Evolutionary conservation across 2,797 vertebrate species (phyloP), one percentile per base, ranked within the genome.

Genomic region (Sebastes hubbsi): DNA sequence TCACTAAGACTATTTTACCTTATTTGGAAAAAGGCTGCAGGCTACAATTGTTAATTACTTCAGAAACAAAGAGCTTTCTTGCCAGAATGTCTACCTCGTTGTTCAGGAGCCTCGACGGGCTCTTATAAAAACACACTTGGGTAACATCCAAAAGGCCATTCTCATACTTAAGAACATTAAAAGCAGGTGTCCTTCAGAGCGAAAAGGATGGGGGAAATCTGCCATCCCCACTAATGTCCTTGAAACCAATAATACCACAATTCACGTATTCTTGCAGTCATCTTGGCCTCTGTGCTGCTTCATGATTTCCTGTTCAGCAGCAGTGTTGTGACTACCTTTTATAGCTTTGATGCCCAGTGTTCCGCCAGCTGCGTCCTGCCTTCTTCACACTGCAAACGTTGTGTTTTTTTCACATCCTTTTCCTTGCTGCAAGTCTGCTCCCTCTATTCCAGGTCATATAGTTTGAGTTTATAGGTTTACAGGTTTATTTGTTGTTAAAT

Each of bases 301-400:
- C 18, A 22, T 29, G 54, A 63, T 80, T 77, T 84, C 75, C 85
- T 80, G 71, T 82, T 64, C 9, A 55, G 67, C 62, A 58, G 63
- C 71, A 42, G 42, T 30, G 46, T 9, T 22, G 55, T 42, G 7
- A 27, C 36, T 58, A 34, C 16, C 52, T 58, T 72, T 62, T 38
- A 38, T 3, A 34, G 77, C 49, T 38, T 16, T 13, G 54, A 73
- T 72, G 71, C 10, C 61, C 52, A 56, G 0, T 34, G 30, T 59
- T 56, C 13, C 56, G 38, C 74, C 82, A 83, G 80, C 64, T 87
- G 82, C 58, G 65, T 74, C 75, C 80, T 64, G 72, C 27, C 16
- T 58, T 66, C 32, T 25, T 60, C 46, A 49, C 72, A 29, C 4
- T 29, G 11, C 24, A 22, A 2, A 42, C 16, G 1, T 14, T 34